A percentile compares a stretch with the other conserved stretches of the same genome.
Conservation (phyloP, 2,797 vertebrate genomes). For the Anguilla obscura region DNA sequence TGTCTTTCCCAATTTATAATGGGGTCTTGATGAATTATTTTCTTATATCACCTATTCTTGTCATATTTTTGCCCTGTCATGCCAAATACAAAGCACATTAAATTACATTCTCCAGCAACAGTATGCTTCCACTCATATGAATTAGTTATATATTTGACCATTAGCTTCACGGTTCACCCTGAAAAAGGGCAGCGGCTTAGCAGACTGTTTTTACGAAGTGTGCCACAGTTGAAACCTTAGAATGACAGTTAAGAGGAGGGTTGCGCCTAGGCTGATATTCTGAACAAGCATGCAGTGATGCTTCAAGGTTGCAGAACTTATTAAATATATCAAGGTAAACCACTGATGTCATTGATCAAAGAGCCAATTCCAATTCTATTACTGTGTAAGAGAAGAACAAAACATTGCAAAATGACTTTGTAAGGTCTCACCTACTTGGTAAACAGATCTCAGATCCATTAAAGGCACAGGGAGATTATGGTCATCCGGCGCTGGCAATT, state of each 20-base stretch:
- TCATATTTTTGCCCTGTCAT: neutral
- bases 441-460: slow-evolving; percentile 76
- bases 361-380: slow-evolving; percentile 76
- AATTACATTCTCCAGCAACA: neutral
- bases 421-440: slow-evolving; percentile 69
- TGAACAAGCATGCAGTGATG: slow-evolving; percentile 47
- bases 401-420: slow-evolving; percentile 77
- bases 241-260: neutral
- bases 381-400: slow-evolving; percentile 70
- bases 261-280: neutral
- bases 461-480: slow-evolving; percentile 72
- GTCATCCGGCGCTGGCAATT: slow-evolving; percentile 72
- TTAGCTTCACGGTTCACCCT: neutral
- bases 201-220: neutral
- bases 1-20: neutral
- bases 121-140: neutral
- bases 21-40: neutral
- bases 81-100: neutral
- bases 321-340: slow-evolving; percentile 76
- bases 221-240: neutral
- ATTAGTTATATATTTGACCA: too few relatives aligned
- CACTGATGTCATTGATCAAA: slow-evolving; percentile 78
- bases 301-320: slow-evolving; percentile 73
- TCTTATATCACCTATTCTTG: neutral
- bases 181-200: neutral